A percentile compares a stretch with the other conserved stretches of the same genome.
Evolutionary conservation across 2,797 vertebrate species (phyloP).

Genomic region (Prunella strophiata): DNA sequence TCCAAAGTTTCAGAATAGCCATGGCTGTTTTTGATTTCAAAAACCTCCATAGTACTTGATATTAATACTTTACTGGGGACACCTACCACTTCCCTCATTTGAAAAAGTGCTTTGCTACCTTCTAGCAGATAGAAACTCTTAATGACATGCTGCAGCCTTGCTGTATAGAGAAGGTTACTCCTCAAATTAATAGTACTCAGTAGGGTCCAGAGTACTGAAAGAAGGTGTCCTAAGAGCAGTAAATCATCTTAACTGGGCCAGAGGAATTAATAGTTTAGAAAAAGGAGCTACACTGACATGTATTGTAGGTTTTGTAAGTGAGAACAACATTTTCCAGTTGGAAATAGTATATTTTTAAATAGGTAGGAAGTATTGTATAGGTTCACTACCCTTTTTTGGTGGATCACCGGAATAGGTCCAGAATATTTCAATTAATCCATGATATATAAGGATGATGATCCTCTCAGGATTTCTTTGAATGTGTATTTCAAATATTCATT

Average conservation of each 20-base stretch:
- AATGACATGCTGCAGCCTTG: neutral
- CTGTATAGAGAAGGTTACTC: neutral
- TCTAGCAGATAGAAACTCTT: neutral
- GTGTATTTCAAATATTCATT: neutral
- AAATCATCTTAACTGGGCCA: neutral
- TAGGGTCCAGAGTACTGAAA: neutral
- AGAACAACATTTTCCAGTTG: neutral
- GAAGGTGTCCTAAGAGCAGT: neutral
- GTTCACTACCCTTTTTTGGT: neutral
- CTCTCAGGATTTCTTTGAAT: neutral
- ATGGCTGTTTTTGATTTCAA: neutral
- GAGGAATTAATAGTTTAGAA: neutral
- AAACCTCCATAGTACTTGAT: neutral
- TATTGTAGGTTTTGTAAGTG: neutral
- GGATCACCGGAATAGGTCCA: neutral
- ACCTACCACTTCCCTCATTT: neutral
- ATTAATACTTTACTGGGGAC: neutral
- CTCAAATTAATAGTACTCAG: neutral
- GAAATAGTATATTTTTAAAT: neutral
- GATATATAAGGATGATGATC: neutral
- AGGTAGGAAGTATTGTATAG: neutral
- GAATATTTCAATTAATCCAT: neutral
- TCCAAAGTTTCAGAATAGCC: constrained; percentile 37
- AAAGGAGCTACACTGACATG: neutral
- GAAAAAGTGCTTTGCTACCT: neutral